These are phyloP conservation scores for Lasioglossum leucozonium DNA, from an alignment of 2,888 invertebrate genomes.

Conservation along the genomic window DNA sequence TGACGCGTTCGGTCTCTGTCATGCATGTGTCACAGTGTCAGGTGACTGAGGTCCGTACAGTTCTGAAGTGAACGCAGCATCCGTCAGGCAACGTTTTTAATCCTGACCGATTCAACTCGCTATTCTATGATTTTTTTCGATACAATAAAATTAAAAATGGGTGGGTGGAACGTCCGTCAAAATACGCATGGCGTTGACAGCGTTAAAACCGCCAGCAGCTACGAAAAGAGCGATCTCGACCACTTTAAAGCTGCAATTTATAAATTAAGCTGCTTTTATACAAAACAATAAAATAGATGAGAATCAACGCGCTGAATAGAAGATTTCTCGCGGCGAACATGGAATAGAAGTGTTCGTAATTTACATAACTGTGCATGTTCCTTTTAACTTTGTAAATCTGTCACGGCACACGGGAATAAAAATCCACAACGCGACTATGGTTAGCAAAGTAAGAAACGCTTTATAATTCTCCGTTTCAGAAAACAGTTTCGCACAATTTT, in stretches of 20 bases:
- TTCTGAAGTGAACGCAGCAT: too few species aligned
- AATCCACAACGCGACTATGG: neutral
- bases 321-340: constrained; percentile 9
- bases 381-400: neutral
- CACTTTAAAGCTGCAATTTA: neutral
- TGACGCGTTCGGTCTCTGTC: too few species aligned
- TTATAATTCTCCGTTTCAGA: neutral
- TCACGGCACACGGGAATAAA: neutral
- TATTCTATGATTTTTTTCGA: neutral
- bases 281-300: neutral
- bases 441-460: neutral
- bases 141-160: neutral
- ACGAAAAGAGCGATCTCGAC: too few species aligned
- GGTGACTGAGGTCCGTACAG: too few species aligned
- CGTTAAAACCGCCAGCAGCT: neutral
- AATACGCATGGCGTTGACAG: neutral
- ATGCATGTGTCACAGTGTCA: too few species aligned
- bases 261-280: neutral
- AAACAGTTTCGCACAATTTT: neutral
- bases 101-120: neutral
- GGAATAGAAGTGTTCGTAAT: neutral
- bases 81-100: too few species aligned
- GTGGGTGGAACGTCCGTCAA: neutral
- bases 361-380: neutral
- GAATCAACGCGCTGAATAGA: neutral